These are phyloP conservation scores for Diadromus collaris DNA, from an alignment of 2,888 invertebrate genomes.

Conservation along the genomic window DNA sequence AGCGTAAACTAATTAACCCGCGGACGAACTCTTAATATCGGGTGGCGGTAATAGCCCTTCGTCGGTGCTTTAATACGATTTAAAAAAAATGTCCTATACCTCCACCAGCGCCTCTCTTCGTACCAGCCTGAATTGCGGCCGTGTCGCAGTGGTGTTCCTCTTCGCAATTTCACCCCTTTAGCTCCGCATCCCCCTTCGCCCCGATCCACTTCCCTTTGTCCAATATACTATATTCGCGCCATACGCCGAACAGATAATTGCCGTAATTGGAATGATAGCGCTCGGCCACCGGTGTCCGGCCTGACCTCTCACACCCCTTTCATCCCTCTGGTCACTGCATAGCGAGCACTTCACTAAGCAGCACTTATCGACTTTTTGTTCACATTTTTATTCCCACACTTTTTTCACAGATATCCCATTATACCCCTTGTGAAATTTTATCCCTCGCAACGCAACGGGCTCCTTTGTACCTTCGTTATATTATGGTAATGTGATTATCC, in stretches of 20 bases:
- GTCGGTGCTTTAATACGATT: slow-evolving; percentile 58
- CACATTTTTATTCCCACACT: slow-evolving; percentile 15
- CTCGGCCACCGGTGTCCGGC: slow-evolving; percentile 21
- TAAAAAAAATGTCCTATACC: slow-evolving; percentile 55
- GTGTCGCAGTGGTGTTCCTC: slow-evolving; percentile 9
- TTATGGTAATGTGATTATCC: slow-evolving; percentile 29
- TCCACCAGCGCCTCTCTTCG: slow-evolving; percentile 16
- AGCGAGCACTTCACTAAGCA: slow-evolving; percentile 28
- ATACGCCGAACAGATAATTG: slow-evolving; percentile 49
- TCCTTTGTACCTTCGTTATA: slow-evolving; percentile 35
- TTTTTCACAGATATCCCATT: slow-evolving; percentile 33
- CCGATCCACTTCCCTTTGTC: slow-evolving; percentile 5
- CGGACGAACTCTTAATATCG: slow-evolving; percentile 53
- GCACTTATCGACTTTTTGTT: slow-evolving; percentile 11
- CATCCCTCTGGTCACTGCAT: not conserved
- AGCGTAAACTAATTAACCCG: slow-evolving; percentile 55
- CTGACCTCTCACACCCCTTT: slow-evolving; percentile 23
- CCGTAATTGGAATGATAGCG: slow-evolving; percentile 55
- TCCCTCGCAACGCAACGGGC: slow-evolving; percentile 9
- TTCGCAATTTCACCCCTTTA: not conserved
- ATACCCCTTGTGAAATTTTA: slow-evolving; percentile 37
- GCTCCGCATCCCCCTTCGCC: not conserved
- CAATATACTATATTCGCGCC: slow-evolving; percentile 24
- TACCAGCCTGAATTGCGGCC: slow-evolving; percentile 40
- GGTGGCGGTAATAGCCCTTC: slow-evolving; percentile 55